Evolutionary conservation across 2,797 vertebrate genomes (phyloP), one percentile per base, ranked within the genome.

Genomic region (Limosa lapponica): DNA sequence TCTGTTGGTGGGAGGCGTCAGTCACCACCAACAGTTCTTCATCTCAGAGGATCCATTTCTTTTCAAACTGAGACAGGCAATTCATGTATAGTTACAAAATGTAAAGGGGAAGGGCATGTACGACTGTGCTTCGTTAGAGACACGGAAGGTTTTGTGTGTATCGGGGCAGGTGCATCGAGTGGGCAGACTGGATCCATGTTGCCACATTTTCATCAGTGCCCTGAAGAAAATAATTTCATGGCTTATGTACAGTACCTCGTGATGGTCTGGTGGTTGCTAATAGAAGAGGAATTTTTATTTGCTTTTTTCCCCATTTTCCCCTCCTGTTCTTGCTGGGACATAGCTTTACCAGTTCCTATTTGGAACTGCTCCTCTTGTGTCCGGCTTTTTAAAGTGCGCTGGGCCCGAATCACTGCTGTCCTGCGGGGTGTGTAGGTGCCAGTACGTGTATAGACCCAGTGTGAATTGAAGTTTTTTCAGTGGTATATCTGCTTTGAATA

Each of bases 251-350:
- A 34, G 51, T 41, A n/a, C 24, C 19, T 70, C 11, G 36, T 62
- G 20, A 43, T 84, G 51, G 20, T n/a, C 48, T 62, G 17, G 36
- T 79, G 17, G n/a, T 64, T 1, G 2, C 55, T 69, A 49, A 30
- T 18, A 57, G 55, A 46, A 61, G 22, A 69, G 30, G 34, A 46
- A 57, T 66, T 70, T 61, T 44, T 43, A 65, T 74, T 46, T 78
- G 28, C 4, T 5, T 32, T 34, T 34, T 17, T 2, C 1, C 8
- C 20, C 6, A 17, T 66, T 39, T 59, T 2, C 27, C 19, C 8
- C 41, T 64, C 34, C 27, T 58, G 27, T 37, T 46, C 48, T 69
- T 86, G 23, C 27, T 39, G 54, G 8, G 18, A 48, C 34, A 23
- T 43, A 32, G 27, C 44, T 54, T 37, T 70, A 41, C 59, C 71